Conservation (phyloP, 2,888 invertebrate species). For the Drosophila anceps region DNA sequence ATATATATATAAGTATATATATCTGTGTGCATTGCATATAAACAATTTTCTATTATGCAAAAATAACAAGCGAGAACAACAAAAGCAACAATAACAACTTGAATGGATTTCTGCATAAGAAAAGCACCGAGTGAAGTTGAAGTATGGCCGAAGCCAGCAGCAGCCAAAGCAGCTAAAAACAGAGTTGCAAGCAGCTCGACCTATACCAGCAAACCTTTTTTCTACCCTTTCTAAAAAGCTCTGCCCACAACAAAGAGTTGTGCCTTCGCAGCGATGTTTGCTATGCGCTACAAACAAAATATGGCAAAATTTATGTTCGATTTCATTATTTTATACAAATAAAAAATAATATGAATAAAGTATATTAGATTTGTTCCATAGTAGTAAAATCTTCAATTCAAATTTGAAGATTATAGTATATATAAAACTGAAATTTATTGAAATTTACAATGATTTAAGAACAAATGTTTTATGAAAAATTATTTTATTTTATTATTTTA, state of each 20-base stretch:
- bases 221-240: not conserved
- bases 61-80: constrained; percentile 70
- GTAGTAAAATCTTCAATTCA: too few species aligned
- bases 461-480: too few species aligned
- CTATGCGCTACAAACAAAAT: constrained; percentile 24
- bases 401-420: too few species aligned
- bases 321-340: too few species aligned
- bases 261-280: not conserved
- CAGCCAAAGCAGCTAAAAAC: constrained; percentile 20
- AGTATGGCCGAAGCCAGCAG: constrained; percentile 54
- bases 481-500: too few species aligned
- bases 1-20: constrained; percentile 1
- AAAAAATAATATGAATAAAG: too few species aligned
- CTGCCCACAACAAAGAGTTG: not conserved
- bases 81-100: constrained; percentile 42
- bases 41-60: constrained; percentile 80
- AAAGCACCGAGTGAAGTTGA: constrained; percentile 66
- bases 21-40: constrained; percentile 44
- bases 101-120: constrained; percentile 73
- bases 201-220: not conserved
- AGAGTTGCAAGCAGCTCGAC: constrained; percentile 6
- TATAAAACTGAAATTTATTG: too few species aligned
- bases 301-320: too few species aligned
- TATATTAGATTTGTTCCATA: too few species aligned
- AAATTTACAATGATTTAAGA: too few species aligned